A percentile compares a stretch with the other conserved stretches of the same genome.
Evolutionary conservation across 2,888 invertebrate species (phyloP).

Genomic region (Erpobdella octoculata): DNA sequence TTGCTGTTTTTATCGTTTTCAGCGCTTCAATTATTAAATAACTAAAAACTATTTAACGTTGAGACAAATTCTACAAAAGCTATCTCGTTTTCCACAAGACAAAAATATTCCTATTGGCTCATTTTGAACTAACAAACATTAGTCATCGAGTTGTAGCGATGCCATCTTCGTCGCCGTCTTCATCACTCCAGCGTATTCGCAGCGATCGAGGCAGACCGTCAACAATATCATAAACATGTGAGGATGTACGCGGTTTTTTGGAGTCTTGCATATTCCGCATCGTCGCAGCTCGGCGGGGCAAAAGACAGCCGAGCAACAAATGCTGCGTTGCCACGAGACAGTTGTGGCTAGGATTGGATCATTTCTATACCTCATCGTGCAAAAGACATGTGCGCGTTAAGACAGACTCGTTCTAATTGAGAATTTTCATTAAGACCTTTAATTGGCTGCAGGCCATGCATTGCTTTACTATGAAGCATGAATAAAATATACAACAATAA

Average conservation of each 20-base stretch:
- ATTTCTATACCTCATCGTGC: no score
- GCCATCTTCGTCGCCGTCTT: conserved; percentile 8
- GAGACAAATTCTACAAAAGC: no score
- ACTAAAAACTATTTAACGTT: no score
- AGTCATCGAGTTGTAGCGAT: conserved; percentile 13
- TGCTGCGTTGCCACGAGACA: conserved; percentile 2
- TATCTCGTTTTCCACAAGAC: background rate
- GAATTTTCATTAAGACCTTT: no score
- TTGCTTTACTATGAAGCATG: no score
- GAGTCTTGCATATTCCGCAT: conserved; percentile 6
- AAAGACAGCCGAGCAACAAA: conserved; percentile 5
- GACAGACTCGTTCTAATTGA: no score
- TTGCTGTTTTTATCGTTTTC: no score
- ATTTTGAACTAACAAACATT: background rate
- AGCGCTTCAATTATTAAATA: no score
- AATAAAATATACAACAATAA: no score
- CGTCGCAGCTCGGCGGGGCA: background rate
- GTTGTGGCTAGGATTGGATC: no score
- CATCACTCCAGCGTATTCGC: background rate
- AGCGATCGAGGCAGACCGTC: background rate
- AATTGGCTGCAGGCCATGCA: no score
- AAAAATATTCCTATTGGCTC: background rate
- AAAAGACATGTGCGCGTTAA: no score
- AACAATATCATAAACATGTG: conserved; percentile 8
- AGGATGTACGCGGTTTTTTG: background rate